Evolutionary conservation across 2,888 invertebrate species (phyloP).

Genomic region (Trimorus sp.): DNA sequence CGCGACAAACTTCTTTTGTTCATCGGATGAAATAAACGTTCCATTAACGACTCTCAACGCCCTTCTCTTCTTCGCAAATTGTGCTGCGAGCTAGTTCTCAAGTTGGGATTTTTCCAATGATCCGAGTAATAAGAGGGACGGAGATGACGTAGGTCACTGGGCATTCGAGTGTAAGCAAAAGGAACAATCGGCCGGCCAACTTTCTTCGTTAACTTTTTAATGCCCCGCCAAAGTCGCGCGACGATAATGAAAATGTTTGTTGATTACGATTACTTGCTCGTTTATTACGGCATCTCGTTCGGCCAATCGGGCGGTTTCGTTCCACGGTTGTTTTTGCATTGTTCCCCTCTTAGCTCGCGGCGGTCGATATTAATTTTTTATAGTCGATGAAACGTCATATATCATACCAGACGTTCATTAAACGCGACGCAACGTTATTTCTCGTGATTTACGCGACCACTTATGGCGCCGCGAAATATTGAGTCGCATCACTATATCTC

Average conservation of each 20-base stretch:
- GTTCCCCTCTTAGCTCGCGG: no score
- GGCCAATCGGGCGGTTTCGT: no score
- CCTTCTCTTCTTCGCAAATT: constrained; percentile 38
- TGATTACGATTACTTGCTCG: constrained; percentile 27
- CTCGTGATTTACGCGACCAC: no score
- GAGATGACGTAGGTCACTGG: constrained; percentile 24
- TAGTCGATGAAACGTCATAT: no score
- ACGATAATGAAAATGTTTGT: constrained; percentile 30
- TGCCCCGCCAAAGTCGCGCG: constrained; percentile 7
- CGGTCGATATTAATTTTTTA: no score
- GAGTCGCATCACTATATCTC: no score
- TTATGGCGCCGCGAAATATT: no score
- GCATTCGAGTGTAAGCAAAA: constrained; percentile 19
- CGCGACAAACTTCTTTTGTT: constrained; percentile 47
- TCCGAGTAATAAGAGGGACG: constrained; percentile 37
- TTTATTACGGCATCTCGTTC: not conserved
- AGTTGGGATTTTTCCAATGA: constrained; percentile 55
- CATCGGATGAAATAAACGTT: constrained; percentile 52
- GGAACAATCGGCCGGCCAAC: constrained; percentile 23
- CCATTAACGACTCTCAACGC: constrained; percentile 58
- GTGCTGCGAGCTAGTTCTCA: constrained; percentile 50
- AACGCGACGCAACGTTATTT: no score
- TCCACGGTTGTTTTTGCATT: no score
- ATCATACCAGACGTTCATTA: no score
- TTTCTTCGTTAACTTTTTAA: constrained; percentile 48